Evolutionary conservation across 1,140 invertebrate species (phyloP).

Genomic region (Bombus huntii): DNA sequence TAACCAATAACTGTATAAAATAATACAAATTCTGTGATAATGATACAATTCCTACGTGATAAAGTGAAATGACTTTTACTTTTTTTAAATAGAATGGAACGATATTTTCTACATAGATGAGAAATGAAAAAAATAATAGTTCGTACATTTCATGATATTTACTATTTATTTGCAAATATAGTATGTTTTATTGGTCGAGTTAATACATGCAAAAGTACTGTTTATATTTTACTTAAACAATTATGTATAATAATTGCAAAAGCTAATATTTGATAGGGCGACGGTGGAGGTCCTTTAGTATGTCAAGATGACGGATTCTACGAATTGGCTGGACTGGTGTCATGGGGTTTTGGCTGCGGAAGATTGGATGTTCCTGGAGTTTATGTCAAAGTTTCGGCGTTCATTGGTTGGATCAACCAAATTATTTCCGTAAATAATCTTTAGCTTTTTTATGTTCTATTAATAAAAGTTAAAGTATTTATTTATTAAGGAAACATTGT

Average conservation of each 20-base stretch:
- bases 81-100: too few relatives aligned
- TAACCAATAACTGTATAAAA: neutral
- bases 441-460: slow-evolving; percentile 77
- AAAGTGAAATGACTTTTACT: too few relatives aligned
- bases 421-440: slow-evolving; percentile 97
- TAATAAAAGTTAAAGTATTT: slow-evolving; percentile 51
- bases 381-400: slow-evolving; percentile 96
- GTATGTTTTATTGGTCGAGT: too few relatives aligned
- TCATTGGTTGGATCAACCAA: slow-evolving; percentile 98
- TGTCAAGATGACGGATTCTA: slow-evolving; percentile 96
- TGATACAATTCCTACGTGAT: too few relatives aligned
- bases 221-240: neutral
- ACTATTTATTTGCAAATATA: too few relatives aligned
- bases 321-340: slow-evolving; percentile 94
- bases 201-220: too few relatives aligned
- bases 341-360: slow-evolving; percentile 96
- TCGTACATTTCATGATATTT: too few relatives aligned
- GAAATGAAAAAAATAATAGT: too few relatives aligned
- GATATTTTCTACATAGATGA: too few relatives aligned
- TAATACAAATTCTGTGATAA: too few relatives aligned
- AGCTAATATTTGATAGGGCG: slow-evolving; percentile 85
- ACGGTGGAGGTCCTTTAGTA: slow-evolving; percentile 95
- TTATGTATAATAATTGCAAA: neutral
- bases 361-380: slow-evolving; percentile 94
- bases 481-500: slow-evolving; percentile 58